Evolutionary conservation across 2,113 vertebrate species (phyloP), one percentile per base, ranked within the genome.

Genomic region (Jaculus jaculus): DNA sequence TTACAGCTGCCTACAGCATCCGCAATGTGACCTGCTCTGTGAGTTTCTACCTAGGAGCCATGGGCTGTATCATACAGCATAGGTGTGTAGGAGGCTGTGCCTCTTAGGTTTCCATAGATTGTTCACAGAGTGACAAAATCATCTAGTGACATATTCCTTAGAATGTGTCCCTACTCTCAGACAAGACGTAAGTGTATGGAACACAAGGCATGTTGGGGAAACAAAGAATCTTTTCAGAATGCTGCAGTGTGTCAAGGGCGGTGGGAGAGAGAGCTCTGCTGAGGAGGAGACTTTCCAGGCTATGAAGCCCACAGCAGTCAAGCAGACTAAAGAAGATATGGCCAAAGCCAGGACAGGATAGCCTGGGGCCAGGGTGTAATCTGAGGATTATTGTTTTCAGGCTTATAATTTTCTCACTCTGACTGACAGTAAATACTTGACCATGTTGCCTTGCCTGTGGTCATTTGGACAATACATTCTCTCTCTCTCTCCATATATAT

Each of bases 261-360:
- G 34, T 26, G 13, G 68, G n/a, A 60, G 10, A 16, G 47, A 20
- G 34, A 21, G 42, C 13, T 9, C 37, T 0, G 0, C 18, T 15
- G 20, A 51, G 54, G 26, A 54, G n/a, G 15, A 17, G 42, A 23
- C 79, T 28, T 3, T 60, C 63, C 73, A 61, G 65, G 74, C n/a
- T 21, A 0, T 26, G 5, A 16, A 63, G 51, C 5, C 13, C 4
- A 5, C 21, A 15, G 61, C 3, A 8, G 26, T 51, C 5, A 2
- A 75, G 3, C 2, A 5, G 15, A 30, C 30, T 5, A 24, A 58
- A 34, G n/a, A 34, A 32, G 21, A 58, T 20, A 24, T 20, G 23
- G 37, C 28, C 34, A 26, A 5, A 21, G 28, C 11, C 2, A 7
- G 34, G 37, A 30, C 23, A 32, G 11, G n/a, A 42, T 23, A 61